Conservation (phyloP, 1,140 invertebrate genomes). For the Drosophila repletoides region DNA sequence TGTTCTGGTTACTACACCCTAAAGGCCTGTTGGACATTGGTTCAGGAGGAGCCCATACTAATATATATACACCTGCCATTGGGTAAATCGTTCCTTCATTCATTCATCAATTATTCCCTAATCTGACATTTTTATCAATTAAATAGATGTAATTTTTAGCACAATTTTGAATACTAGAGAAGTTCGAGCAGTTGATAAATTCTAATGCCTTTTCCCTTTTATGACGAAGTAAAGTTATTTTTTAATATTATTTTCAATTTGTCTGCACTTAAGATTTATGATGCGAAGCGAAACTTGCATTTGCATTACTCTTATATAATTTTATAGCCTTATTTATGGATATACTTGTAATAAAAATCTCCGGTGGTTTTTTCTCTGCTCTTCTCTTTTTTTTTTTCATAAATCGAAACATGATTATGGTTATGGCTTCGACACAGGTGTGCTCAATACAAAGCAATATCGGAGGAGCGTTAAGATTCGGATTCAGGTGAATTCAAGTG, state of each 20-base stretch:
- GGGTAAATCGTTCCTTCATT: too few relatives aligned
- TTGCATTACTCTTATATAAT: constrained; percentile 38
- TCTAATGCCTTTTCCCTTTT: too few relatives aligned
- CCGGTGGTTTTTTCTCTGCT: constrained; percentile 1
- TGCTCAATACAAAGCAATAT: constrained; percentile 41
- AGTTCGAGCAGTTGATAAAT: too few relatives aligned
- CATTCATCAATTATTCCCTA: too few relatives aligned
- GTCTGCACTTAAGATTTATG: constrained; percentile 11
- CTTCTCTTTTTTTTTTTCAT: constrained; percentile 25
- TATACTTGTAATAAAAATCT: constrained; percentile 42
- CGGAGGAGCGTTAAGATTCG: constrained; percentile 26
- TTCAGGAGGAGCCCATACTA: too few relatives aligned
- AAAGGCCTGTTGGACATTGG: too few relatives aligned
- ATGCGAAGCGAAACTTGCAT: constrained; percentile 13
- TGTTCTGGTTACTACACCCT: too few relatives aligned
- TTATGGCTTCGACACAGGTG: constrained; percentile 65
- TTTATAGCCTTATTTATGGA: constrained; percentile 43
- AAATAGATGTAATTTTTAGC: too few relatives aligned
- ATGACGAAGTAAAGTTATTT: too few relatives aligned
- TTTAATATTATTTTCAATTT: constrained; percentile 8
- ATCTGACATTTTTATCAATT: too few relatives aligned
- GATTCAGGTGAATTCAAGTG: constrained; percentile 15
- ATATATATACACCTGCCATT: too few relatives aligned
- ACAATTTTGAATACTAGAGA: too few relatives aligned
- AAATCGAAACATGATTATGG: constrained; percentile 48